Percentiles rank a stretch among this genome's conserved stretches.
phyloP scores from a whole-genome alignment of 2,797 vertebrate species.

The Urocyon cinereoargenteus region DNA sequence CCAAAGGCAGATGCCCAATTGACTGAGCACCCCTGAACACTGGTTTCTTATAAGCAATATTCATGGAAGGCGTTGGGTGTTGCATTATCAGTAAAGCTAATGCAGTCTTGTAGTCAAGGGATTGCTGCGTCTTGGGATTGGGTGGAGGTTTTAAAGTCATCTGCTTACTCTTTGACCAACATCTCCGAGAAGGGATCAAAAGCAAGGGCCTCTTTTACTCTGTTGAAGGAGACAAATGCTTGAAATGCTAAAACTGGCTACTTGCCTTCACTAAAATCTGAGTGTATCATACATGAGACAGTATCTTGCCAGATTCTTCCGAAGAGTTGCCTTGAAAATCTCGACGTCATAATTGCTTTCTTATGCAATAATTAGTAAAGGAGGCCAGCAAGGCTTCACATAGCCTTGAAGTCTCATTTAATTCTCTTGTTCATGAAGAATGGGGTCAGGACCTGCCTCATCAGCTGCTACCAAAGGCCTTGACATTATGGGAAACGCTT shows the following conservation, averaged over 20 bases:
- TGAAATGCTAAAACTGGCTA: not conserved
- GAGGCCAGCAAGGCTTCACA: not conserved
- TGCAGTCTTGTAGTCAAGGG: not conserved
- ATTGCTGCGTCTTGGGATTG: not conserved
- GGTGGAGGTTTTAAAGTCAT: not conserved
- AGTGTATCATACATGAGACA: not conserved
- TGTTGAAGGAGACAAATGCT: not conserved
- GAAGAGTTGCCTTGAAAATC: not conserved
- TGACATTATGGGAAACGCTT: not conserved
- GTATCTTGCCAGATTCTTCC: not conserved
- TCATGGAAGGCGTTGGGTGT: not conserved
- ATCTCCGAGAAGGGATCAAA: not conserved
- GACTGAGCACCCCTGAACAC: not conserved
- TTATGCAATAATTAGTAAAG: not conserved
- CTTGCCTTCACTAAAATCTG: not conserved
- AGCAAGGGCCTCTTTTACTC: not conserved
- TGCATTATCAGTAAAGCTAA: not conserved
- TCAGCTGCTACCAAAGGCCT: not conserved
- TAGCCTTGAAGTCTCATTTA: not conserved
- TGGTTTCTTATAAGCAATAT: constrained; percentile 11
- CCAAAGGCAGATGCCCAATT: too few species aligned
- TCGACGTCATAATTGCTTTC: not conserved
- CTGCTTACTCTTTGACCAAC: not conserved
- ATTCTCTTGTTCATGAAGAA: not conserved
- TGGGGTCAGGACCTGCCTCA: not conserved